Conservation (phyloP, 64 coral and sea anemone species). For the Acropora tenuis region DNA sequence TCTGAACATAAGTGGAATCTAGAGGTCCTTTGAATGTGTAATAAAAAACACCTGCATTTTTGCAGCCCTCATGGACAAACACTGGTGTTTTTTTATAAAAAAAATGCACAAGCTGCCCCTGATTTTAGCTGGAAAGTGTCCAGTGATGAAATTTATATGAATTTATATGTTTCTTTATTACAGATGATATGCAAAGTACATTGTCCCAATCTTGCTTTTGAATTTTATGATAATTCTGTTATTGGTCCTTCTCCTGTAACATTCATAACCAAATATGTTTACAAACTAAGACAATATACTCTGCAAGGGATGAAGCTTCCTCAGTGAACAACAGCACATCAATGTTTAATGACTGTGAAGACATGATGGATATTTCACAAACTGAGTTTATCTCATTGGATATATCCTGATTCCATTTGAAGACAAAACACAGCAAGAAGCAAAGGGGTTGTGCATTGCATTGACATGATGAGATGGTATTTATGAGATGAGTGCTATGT, state of each 20-base stretch:
- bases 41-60: too few species aligned
- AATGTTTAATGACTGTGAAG: neutral
- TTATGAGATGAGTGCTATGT: too few species aligned
- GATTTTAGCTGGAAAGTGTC: too few species aligned
- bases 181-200: constrained; percentile 23
- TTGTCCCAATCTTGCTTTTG: neutral
- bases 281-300: neutral
- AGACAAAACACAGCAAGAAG: neutral
- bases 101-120: too few species aligned
- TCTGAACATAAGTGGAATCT: too few species aligned
- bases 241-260: neutral
- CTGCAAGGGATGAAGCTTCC: neutral
- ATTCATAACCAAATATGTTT: neutral
- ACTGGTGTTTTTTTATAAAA: too few species aligned
- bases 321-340: neutral
- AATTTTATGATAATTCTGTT: neutral
- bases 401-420: neutral
- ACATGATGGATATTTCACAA: neutral
- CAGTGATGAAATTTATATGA: neutral
- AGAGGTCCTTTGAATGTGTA: too few species aligned
- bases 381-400: neutral
- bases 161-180: neutral
- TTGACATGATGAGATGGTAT: too few species aligned
- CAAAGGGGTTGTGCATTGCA: too few species aligned
- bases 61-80: too few species aligned